Evolutionary conservation across 2,888 invertebrate genomes (phyloP), one percentile per base, ranked within the genome.

Genomic region (Hemaris fuciformis): DNA sequence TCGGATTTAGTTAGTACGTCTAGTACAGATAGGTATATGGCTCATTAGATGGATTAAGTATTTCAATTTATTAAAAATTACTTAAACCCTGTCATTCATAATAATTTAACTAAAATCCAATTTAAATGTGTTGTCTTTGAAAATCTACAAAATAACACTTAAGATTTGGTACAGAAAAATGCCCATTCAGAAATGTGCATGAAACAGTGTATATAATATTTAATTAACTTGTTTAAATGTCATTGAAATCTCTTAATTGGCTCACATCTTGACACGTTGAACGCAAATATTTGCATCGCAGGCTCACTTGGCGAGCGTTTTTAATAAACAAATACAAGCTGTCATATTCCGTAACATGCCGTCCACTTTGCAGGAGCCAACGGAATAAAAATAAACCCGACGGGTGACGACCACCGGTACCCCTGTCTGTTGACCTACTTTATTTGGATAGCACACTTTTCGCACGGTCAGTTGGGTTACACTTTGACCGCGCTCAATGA

Each of bases 301-400:
- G 10, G 8, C 18, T n/a, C 45, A n/a, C 20, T 45, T 45, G 38
- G 38, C 38, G n/a, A n/a, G n/a, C n/a, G 38, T n/a, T 38, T 38
- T 27, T 6, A n/a, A 27, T 27, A 25, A 20, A 48, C 20, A 25
- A 48, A 48, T 48, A 48, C 25, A 7, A 25, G 25, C 27, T 48
- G 48, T 22, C 38, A 57, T 59, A 43, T 27, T 27, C 27, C 43
- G n/a, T 38, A 59, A 68, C 65, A 62, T 53, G 38, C 58, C 62
- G 66, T 62, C 63, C 64, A 62, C 68, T 62, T 67, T 68, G 60
- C 67, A 67, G 69, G 63, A 65, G 45, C 62, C 60, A 62, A n/a
- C 41, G 13, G 22, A 46, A 65, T 64, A 70, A 68, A 71, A 73
- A 66, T 57, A 68, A 72, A 67, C 61, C 57, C 61, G 66, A 67